These are phyloP conservation scores for Meta bourneti DNA, from an alignment of 2,888 invertebrate genomes.

Conservation along the genomic window DNA sequence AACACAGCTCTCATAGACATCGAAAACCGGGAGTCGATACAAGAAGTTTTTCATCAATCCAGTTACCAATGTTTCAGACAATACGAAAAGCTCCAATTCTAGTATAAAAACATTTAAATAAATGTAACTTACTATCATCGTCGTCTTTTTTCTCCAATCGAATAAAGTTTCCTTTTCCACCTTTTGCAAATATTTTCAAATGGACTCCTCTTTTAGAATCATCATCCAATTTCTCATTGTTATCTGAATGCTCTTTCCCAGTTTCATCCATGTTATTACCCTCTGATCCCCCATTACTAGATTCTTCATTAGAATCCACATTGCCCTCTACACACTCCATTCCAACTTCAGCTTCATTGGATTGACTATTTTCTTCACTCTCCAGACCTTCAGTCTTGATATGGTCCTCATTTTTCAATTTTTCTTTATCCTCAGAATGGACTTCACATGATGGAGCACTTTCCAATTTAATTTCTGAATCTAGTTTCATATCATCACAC, in stretches of 20 bases:
- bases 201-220: slow-evolving; percentile 55
- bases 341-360: slow-evolving; percentile 34
- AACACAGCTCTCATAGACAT: no score
- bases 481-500: slow-evolving; percentile 5
- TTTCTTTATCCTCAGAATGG: slow-evolving; percentile 36
- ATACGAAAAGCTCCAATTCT: no score
- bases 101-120: not conserved
- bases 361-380: slow-evolving; percentile 59
- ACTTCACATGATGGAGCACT: not conserved
- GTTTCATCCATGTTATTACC: slow-evolving; percentile 23
- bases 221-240: slow-evolving; percentile 50
- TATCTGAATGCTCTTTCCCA: slow-evolving; percentile 30
- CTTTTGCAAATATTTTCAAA: slow-evolving; percentile 72
- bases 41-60: no score
- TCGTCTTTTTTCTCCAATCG: slow-evolving; percentile 65
- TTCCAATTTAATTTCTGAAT: slow-evolving; percentile 20
- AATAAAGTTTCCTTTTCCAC: slow-evolving; percentile 72
- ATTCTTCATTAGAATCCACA: slow-evolving; percentile 59
- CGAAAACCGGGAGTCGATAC: no score
- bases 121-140: slow-evolving; percentile 58
- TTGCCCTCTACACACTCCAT: not conserved
- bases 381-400: slow-evolving; percentile 26
- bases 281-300: slow-evolving; percentile 53
- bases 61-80: no score
- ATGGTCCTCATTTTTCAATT: not conserved